Evolutionary conservation across 92 coral and sea anemone genomes (phyloP).

Genomic region (Epizoanthus ramosus): DNA sequence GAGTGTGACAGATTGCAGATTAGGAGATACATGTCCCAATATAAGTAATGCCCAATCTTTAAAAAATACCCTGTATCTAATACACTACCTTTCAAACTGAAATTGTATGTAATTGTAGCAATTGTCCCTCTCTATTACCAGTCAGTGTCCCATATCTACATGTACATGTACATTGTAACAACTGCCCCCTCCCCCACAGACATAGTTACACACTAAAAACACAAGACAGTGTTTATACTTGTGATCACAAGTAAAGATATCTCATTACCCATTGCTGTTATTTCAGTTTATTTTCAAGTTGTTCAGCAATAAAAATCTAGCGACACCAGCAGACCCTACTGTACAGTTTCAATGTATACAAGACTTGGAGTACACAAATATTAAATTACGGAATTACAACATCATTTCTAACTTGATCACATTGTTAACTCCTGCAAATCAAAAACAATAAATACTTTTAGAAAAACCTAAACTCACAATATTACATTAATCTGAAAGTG

Average conservation of each 20-base stretch:
- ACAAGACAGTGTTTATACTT: background rate
- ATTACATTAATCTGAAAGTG: background rate
- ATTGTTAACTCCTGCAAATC: conserved; percentile 40
- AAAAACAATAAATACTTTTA: background rate
- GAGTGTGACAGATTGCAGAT: too few species aligned
- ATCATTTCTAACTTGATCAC: background rate
- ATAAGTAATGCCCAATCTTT: too few species aligned
- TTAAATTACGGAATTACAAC: conserved; percentile 9
- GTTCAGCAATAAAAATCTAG: conserved; percentile 11
- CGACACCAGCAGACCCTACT: conserved; percentile 20
- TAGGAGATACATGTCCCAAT: too few species aligned
- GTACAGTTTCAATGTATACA: conserved; percentile 19
- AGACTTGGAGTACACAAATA: background rate
- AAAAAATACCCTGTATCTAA: too few species aligned
- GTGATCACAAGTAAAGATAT: background rate
- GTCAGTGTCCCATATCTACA: too few species aligned
- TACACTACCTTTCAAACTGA: too few species aligned
- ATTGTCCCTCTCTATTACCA: too few species aligned
- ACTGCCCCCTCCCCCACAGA: too few species aligned
- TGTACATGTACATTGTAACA: too few species aligned
- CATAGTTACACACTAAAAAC: background rate
- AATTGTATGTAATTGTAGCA: too few species aligned
- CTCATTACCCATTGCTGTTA: background rate
- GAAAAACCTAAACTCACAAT: background rate
- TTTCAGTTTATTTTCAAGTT: conserved; percentile 15